These are phyloP conservation scores for Myioborus miniatus DNA, from an alignment of 2,797 vertebrate species.

Conservation along the genomic window DNA sequence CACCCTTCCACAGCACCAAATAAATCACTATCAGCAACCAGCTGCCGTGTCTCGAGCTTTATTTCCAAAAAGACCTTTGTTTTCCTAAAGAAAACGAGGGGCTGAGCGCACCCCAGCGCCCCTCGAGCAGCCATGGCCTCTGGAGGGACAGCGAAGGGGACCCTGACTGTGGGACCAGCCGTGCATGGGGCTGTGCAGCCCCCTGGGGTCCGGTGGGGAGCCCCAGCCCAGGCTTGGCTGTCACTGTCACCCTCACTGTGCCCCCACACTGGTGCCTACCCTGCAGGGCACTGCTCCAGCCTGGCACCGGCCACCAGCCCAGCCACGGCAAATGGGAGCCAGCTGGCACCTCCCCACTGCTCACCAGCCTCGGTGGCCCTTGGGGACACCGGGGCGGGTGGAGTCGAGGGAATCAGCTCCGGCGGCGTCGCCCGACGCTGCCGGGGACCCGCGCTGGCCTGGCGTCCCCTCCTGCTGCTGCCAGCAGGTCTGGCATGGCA, in stretches of 20 bases:
- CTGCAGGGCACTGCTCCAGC: neutral
- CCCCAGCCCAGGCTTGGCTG: neutral
- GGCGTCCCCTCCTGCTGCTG: neutral
- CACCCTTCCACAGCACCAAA: neutral
- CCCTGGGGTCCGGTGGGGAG: accelerated
- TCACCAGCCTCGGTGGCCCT: neutral
- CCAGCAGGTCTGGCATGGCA: neutral
- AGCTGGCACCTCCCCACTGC: neutral
- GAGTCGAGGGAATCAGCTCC: neutral
- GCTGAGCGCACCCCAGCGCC: neutral
- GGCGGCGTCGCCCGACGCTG: accelerated
- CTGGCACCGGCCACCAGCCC: neutral
- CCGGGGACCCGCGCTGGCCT: neutral
- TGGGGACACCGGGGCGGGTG: accelerated
- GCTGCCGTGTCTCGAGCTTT: neutral
- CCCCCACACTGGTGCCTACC: neutral
- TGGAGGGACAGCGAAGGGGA: neutral
- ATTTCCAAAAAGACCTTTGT: constrained; percentile 52
- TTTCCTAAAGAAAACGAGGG: neutral
- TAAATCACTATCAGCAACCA: neutral
- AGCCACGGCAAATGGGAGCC: accelerated
- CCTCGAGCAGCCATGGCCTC: neutral
- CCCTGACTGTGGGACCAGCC: accelerated
- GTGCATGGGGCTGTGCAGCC: accelerated
- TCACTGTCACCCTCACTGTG: neutral